Conservation (phyloP, 2,113 vertebrate species). For the Coptodon bakossiorum region DNA sequence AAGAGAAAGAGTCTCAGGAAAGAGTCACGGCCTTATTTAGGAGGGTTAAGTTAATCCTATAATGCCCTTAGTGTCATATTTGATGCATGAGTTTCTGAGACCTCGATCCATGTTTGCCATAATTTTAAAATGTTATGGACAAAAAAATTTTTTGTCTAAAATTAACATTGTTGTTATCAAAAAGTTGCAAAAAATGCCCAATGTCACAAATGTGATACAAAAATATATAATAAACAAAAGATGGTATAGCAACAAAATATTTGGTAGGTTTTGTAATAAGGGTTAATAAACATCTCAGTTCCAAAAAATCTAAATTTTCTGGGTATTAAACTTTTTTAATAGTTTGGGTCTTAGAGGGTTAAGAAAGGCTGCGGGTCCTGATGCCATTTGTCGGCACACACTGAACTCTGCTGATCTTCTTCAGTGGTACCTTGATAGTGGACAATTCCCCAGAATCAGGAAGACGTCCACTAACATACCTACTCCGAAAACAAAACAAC, state of each 20-base stretch:
- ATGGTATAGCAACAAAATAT: fast-evolving
- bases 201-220: background rate
- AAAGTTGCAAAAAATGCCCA: fast-evolving
- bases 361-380: background rate
- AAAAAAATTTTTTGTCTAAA: background rate
- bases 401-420: background rate
- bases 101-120: fast-evolving
- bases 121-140: background rate
- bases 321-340: background rate
- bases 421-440: background rate
- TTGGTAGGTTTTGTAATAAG: background rate
- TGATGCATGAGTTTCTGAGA: background rate
- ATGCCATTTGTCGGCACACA: background rate
- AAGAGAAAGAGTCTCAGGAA: background rate
- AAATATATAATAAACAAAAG: background rate
- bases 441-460: background rate
- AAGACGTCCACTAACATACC: background rate
- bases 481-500: background rate
- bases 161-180: background rate
- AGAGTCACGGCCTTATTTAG: background rate
- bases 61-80: background rate
- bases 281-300: background rate
- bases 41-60: background rate
- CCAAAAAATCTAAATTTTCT: fast-evolving
- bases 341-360: background rate